These are phyloP conservation scores for Aleiodes leptofemur DNA, from an alignment of 2,888 invertebrate genomes.

Conservation along the genomic window DNA sequence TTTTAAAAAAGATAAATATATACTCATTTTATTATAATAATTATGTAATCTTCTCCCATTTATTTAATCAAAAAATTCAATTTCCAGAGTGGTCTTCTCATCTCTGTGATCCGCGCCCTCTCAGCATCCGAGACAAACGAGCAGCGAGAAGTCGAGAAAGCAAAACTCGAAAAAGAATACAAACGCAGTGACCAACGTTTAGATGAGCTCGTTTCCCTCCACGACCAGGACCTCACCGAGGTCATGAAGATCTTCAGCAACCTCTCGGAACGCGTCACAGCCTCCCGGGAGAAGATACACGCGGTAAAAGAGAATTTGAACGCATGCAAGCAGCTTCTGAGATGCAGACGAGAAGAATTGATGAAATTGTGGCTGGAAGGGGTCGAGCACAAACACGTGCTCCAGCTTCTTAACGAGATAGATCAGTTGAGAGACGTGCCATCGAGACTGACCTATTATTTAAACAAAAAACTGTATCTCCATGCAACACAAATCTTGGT, in stretches of 20 bases:
- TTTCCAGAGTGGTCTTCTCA: constrained; percentile 87
- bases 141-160: constrained; percentile 93
- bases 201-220: constrained; percentile 90
- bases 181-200: constrained; percentile 92
- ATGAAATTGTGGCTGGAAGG: constrained; percentile 96
- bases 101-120: constrained; percentile 95
- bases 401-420: constrained; percentile 92
- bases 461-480: constrained; percentile 86
- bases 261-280: constrained; percentile 86
- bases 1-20: too few species aligned
- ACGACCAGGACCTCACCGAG: constrained; percentile 91
- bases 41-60: too few species aligned
- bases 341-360: constrained; percentile 94
- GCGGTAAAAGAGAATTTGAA: constrained; percentile 88
- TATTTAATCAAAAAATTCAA: background rate
- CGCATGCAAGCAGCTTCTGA: constrained; percentile 89
- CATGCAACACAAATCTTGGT: constrained; percentile 90
- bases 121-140: constrained; percentile 96
- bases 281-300: constrained; percentile 85
- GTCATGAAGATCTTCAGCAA: constrained; percentile 87
- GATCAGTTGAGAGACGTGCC: constrained; percentile 87
- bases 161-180: constrained; percentile 94
- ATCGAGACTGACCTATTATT: constrained; percentile 80
- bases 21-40: too few species aligned
- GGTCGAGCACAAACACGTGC: constrained; percentile 94